A percentile compares a stretch with the other conserved stretches of the same genome.
phyloP scores from a whole-genome alignment of 2,797 vertebrate genomes.

The Parotocinclus haroldoi region DNA sequence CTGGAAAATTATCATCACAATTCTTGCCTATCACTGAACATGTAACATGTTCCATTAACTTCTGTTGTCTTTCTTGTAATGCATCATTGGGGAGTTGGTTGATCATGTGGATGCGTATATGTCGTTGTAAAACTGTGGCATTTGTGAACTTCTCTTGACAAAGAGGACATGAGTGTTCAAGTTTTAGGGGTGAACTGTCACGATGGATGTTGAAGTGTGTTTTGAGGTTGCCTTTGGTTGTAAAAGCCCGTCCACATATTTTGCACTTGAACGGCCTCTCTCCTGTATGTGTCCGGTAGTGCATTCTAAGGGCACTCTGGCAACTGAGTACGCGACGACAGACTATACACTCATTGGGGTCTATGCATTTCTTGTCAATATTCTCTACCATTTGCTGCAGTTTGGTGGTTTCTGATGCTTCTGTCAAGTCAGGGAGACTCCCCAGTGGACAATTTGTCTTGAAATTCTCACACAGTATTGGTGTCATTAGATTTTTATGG shows the following conservation, averaged over 20 bases:
- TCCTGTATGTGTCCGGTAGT: slow-evolving; percentile 96
- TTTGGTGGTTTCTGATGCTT: slow-evolving; percentile 94
- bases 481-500: slow-evolving; percentile 86
- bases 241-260: slow-evolving; percentile 94
- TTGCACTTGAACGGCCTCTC: slow-evolving; percentile 97
- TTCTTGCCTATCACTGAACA: slow-evolving; percentile 90
- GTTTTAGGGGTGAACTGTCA: slow-evolving; percentile 89
- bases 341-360: slow-evolving; percentile 94
- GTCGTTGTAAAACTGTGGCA: slow-evolving; percentile 92
- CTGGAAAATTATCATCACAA: slow-evolving; percentile 89
- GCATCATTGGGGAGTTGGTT: slow-evolving; percentile 92
- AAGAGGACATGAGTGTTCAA: slow-evolving; percentile 96
- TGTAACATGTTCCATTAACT: slow-evolving; percentile 90
- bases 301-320: slow-evolving; percentile 98
- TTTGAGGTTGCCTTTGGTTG: slow-evolving; percentile 98
- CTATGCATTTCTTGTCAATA: slow-evolving; percentile 92
- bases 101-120: slow-evolving; percentile 98
- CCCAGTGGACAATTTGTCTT: slow-evolving; percentile 94
- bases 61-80: slow-evolving; percentile 82
- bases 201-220: slow-evolving; percentile 97
- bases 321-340: slow-evolving; percentile 96
- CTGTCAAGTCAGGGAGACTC: slow-evolving; percentile 83
- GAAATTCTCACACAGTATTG: slow-evolving; percentile 91
- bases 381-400: slow-evolving; percentile 96
- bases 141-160: slow-evolving; percentile 99